Conservation (phyloP, 2,113 vertebrate species). For the Columba livia region DNA sequence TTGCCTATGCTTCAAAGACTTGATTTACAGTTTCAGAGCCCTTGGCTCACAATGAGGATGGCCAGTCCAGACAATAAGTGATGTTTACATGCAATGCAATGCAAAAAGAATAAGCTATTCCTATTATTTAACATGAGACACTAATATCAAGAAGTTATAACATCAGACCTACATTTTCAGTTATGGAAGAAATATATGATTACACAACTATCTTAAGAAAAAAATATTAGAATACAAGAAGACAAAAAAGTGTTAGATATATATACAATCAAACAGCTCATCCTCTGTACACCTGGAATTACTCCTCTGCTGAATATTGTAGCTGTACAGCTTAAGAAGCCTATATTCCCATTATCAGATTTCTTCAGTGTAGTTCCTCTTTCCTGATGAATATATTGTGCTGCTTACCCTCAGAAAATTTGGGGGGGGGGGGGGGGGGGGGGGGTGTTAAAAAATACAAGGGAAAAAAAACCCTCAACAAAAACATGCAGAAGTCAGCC, state of each 20-base stretch:
- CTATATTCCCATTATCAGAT: not conserved
- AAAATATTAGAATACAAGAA: not conserved
- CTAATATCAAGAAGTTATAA: not conserved
- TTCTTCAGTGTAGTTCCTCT: not conserved
- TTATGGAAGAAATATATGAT: rapidly evolving
- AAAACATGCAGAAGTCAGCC: not conserved
- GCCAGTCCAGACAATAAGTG: not conserved
- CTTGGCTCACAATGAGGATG: not conserved
- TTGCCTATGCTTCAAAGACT: not conserved
- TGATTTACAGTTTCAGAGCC: not conserved
- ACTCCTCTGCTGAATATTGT: not conserved
- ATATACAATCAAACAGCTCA: not conserved
- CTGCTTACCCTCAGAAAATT: not conserved
- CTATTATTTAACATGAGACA: not conserved
- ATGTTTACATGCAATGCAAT: not conserved
- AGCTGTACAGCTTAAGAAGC: not conserved
- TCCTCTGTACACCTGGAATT: not conserved
- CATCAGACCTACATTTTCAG: not conserved
- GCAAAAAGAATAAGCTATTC: not conserved
- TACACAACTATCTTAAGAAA: not conserved
- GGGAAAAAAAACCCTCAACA: not conserved
- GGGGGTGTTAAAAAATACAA: not conserved
- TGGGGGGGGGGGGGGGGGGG: rapidly evolving
- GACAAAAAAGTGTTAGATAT: not conserved
- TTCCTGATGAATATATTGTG: not conserved